These are phyloP conservation scores for Acrocephalus kingi DNA, from an alignment of 2,113 vertebrate genomes.

Conservation along the genomic window DNA sequence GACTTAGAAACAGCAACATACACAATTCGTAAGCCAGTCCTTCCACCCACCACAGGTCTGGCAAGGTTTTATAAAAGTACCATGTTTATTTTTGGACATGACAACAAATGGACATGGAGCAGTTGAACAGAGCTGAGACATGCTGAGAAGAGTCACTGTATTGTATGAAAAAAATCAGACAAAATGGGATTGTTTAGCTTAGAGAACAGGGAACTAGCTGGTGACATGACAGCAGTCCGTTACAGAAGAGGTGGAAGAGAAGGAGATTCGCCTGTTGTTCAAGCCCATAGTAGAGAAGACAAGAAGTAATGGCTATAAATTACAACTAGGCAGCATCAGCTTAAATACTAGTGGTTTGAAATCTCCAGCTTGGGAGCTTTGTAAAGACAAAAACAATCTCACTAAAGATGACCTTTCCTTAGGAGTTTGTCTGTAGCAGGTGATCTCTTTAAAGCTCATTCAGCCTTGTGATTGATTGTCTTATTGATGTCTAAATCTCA, in stretches of 20 bases:
- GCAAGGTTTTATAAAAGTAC: neutral
- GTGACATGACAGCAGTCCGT: neutral
- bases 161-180: neutral
- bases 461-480: neutral
- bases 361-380: neutral
- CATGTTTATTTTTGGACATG: accelerated
- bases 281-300: neutral
- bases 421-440: neutral
- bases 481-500: neutral
- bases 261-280: neutral
- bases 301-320: neutral
- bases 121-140: neutral
- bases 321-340: neutral
- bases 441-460: neutral
- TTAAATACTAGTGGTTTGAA: neutral
- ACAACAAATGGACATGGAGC: neutral
- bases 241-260: neutral
- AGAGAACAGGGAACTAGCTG: neutral
- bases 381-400: neutral
- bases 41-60: neutral
- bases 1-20: neutral
- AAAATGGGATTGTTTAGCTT: neutral
- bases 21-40: neutral
- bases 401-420: neutral
- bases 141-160: neutral